Percentiles rank a stretch among this genome's conserved stretches.
Evolutionary conservation across 1,140 invertebrate genomes (phyloP).

Genomic region (Drosophila busckii): DNA sequence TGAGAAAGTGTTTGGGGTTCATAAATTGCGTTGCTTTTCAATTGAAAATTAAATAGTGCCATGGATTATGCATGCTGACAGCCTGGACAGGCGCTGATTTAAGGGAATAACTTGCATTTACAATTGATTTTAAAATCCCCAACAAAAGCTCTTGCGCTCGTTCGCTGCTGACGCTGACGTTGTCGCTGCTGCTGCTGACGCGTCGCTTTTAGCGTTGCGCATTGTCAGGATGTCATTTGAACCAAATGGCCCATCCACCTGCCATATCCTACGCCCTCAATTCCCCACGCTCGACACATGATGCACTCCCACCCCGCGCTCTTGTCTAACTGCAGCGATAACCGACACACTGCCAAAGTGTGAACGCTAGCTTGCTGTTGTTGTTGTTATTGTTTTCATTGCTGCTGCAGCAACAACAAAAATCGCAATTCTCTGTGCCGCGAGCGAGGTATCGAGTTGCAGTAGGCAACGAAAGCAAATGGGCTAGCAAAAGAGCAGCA

Average conservation of each 20-base stretch:
- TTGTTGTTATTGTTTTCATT: slow-evolving; percentile 13
- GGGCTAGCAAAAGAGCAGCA: background rate
- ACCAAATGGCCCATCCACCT: slow-evolving; percentile 18
- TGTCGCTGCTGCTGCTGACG: slow-evolving; percentile 20
- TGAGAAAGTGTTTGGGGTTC: background rate
- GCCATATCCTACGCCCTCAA: background rate
- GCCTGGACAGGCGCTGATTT: slow-evolving; percentile 59
- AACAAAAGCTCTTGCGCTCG: slow-evolving; percentile 61
- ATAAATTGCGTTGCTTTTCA: slow-evolving; percentile 59
- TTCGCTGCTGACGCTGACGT: slow-evolving; percentile 18
- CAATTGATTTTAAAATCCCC: slow-evolving; percentile 69
- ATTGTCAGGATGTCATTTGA: slow-evolving; percentile 68
- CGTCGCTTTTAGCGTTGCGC: slow-evolving; percentile 31
- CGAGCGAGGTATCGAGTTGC: slow-evolving; percentile 20
- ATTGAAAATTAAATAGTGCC: slow-evolving; percentile 72
- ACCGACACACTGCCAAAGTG: slow-evolving; percentile 44
- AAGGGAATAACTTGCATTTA: slow-evolving; percentile 67
- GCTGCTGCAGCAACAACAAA: slow-evolving; percentile 34
- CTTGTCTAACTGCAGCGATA: slow-evolving; percentile 40
- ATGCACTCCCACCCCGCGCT: slow-evolving; percentile 12
- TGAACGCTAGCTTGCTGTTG: slow-evolving; percentile 31
- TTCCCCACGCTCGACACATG: background rate
- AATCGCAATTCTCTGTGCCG: slow-evolving; percentile 45
- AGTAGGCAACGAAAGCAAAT: no score
- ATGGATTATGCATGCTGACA: slow-evolving; percentile 48